A percentile compares a stretch with the other conserved stretches of the same genome.
Conservation (phyloP, 2,113 vertebrate genomes). For the Poeciliopsis occidentalis region DNA sequence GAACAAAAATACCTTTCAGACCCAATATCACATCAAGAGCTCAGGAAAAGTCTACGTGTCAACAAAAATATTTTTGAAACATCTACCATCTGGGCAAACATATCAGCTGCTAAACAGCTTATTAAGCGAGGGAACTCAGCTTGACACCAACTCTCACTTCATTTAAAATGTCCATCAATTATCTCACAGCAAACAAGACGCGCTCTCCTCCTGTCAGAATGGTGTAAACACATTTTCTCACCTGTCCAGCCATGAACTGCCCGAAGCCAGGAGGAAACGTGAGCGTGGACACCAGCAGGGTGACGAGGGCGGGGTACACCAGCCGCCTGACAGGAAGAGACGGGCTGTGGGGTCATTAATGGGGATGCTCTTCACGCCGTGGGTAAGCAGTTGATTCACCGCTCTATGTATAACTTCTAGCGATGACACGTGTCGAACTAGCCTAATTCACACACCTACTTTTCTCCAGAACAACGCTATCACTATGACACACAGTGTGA, state of each 20-base stretch:
- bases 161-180: conserved; percentile 46
- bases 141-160: conserved; percentile 9
- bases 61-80: neutral
- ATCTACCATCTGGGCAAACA: neutral
- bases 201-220: conserved; percentile 27
- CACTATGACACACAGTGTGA: conserved; percentile 16
- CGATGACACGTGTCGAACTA: conserved; percentile 18
- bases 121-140: neutral
- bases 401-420: conserved; percentile 16
- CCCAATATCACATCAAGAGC: neutral
- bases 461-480: conserved; percentile 8
- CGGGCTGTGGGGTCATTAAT: conserved; percentile 72
- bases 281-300: conserved; percentile 91
- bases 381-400: conserved; percentile 29
- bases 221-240: conserved; percentile 71
- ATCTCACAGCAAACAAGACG: conserved; percentile 5
- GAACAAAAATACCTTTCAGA: neutral
- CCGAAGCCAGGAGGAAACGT: conserved; percentile 96
- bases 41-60: neutral
- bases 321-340: conserved; percentile 87
- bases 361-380: conserved; percentile 43
- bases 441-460: conserved; percentile 31
- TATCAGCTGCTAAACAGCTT: neutral
- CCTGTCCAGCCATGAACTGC: conserved; percentile 99
- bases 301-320: conserved; percentile 95